Base-by-base conservation (phyloP, 2,797 vertebrate genomes). In the Hydrophis major region DNA sequence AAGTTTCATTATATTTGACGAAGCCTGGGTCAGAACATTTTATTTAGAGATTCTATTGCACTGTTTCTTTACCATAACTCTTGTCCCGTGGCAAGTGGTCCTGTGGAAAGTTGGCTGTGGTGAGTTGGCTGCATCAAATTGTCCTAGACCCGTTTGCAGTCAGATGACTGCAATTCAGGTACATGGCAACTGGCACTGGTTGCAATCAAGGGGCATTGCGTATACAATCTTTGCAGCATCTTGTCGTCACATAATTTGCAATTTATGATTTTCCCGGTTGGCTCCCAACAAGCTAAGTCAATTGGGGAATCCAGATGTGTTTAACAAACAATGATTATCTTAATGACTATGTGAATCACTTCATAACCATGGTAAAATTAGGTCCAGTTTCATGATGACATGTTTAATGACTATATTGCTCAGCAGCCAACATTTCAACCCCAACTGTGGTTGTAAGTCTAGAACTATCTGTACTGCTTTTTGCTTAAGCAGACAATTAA, bases 401-500 rank as follows among this genome's bases (percentile, higher is more conserved):
- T 1, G 16, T 74, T 74, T 37, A 74, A 74, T 74, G 69, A 74
- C 69, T 8, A 74, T 37, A 74, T 74, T 74, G 69, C 69, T 74
- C 32, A 37, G 69, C 69, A 74, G 37, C 16, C 69, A 74, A 74
- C 32, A 74, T 74, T 74, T 74, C 66, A 74, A 16, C 18, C 66
- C 66, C 66, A 74, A 37, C 69, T 37, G n/a, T 18, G 16, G 69
- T 74, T 6, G 2, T 74, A 74, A 37, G 32, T 74, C 69, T 74
- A 74, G 69, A 74, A 74, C 16, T 18, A 74, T 74, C 69, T 74
- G 69, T 74, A 74, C 12, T 0, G 94, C 96, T 96, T 96, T 93
- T 96, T 50, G 66, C 96, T 95, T 61, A 94, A 96, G 96, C 97
- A 97, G 97, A 96, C 88, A 94, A 95, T 95, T 93, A 97, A 97